Conservation (phyloP, 1,140 invertebrate species). For the Drosophila nikananu region DNA sequence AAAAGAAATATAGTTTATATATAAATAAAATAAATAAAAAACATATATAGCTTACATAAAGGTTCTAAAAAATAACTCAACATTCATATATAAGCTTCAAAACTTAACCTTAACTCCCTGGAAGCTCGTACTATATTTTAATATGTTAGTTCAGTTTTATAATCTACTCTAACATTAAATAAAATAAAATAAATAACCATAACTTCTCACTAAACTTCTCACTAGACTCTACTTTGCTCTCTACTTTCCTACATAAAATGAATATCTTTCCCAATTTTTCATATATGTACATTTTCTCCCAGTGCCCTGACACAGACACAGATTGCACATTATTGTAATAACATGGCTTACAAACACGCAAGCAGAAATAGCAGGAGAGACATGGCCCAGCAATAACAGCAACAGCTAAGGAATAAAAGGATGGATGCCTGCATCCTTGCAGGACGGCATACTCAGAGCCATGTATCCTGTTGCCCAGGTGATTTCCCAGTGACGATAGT, state of each 20-base stretch:
- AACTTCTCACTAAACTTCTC: not conserved
- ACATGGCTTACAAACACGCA: conserved; percentile 81
- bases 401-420: conserved; percentile 42
- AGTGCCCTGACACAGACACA: conserved; percentile 2
- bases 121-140: no score
- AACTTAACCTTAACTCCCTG: no score
- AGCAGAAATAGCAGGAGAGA: conserved; percentile 41
- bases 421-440: conserved; percentile 47
- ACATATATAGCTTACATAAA: not conserved
- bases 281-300: not conserved
- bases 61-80: not conserved
- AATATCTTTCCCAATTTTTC: not conserved
- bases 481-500: conserved; percentile 65
- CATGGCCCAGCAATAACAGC: conserved; percentile 36
- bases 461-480: conserved; percentile 63
- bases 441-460: not conserved
- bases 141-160: no score
- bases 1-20: not conserved
- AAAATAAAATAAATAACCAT: no score
- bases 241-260: no score
- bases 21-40: not conserved
- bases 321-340: conserved; percentile 78
- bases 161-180: no score
- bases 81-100: not conserved
- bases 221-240: no score